These are phyloP conservation scores for Fragum fragum DNA, from an alignment of 2,888 invertebrate species.

Conservation along the genomic window DNA sequence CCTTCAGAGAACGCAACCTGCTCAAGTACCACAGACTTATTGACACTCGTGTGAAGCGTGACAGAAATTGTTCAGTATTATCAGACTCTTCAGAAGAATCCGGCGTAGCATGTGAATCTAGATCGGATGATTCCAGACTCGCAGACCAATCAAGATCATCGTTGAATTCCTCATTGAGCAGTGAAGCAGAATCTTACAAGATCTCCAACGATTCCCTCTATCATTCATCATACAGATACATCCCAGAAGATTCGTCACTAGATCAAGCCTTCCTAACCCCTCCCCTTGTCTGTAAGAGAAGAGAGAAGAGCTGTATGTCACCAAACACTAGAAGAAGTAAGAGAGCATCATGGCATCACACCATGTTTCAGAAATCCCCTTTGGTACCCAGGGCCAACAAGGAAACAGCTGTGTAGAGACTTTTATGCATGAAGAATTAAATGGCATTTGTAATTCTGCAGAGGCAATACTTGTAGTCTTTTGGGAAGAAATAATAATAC, in stretches of 20 bases:
- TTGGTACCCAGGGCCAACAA: constrained; percentile 59
- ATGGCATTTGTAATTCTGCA: background rate
- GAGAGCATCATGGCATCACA: constrained; percentile 74
- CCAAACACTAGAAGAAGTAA: constrained; percentile 64
- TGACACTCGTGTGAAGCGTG: constrained; percentile 51
- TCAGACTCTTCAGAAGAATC: constrained; percentile 46
- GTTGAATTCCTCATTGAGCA: constrained; percentile 34
- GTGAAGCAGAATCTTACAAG: constrained; percentile 64
- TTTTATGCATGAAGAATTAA: background rate
- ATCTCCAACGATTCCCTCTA: constrained; percentile 65
- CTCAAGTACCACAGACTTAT: constrained; percentile 58
- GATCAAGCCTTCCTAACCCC: constrained; percentile 62
- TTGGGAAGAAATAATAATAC: too few relatives aligned
- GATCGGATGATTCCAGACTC: constrained; percentile 42
- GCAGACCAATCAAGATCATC: constrained; percentile 40
- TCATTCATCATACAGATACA: constrained; percentile 59
- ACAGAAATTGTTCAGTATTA: constrained; percentile 48
- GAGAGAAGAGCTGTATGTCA: constrained; percentile 58
- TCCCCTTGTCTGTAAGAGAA: constrained; percentile 44
- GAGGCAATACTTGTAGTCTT: too few relatives aligned
- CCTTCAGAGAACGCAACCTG: constrained; percentile 61
- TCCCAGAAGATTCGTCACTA: constrained; percentile 48
- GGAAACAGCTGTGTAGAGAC: constrained; percentile 63
- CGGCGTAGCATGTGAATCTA: constrained; percentile 29
- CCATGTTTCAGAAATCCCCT: constrained; percentile 68